These are phyloP conservation scores for Tenthredo amoena DNA, from an alignment of 2,888 invertebrate species.

Conservation along the genomic window DNA sequence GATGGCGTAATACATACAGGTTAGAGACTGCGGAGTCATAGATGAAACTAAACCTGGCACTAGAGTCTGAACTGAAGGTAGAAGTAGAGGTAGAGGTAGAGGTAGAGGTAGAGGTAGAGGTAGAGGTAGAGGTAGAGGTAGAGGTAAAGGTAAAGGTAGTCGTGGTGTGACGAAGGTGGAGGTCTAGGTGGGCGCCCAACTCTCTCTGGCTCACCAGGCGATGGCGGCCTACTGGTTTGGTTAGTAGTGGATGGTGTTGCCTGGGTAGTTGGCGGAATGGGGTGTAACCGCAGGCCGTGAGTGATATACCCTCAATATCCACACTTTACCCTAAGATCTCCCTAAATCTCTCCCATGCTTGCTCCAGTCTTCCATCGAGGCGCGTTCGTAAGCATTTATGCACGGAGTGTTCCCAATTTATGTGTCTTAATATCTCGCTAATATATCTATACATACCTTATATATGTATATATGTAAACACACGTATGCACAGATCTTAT, in stretches of 20 bases:
- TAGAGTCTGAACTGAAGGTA: slow-evolving; percentile 5
- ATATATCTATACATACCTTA: slow-evolving; percentile 27
- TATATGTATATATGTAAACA: background rate
- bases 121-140: slow-evolving; percentile 3
- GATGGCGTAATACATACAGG: slow-evolving; percentile 64
- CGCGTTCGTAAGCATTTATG: slow-evolving; percentile 61
- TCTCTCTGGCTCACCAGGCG: slow-evolving; percentile 40
- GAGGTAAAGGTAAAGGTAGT: slow-evolving; percentile 14
- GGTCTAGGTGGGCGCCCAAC: slow-evolving; percentile 8
- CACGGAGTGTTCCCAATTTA: slow-evolving; percentile 66
- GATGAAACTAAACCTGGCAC: slow-evolving; percentile 43
- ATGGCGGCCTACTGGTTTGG: slow-evolving; percentile 52
- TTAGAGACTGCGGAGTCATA: slow-evolving; percentile 61
- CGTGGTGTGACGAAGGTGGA: slow-evolving; percentile 34
- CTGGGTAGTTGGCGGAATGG: slow-evolving; percentile 52
- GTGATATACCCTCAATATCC: slow-evolving; percentile 75
- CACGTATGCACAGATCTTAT: background rate
- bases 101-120: background rate
- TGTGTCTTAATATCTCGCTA: slow-evolving; percentile 67
- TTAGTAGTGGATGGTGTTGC: slow-evolving; percentile 56
- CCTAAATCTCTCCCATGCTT: slow-evolving; percentile 70
- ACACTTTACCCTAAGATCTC: slow-evolving; percentile 74
- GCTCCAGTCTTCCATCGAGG: slow-evolving; percentile 54
- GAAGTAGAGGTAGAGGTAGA: background rate
- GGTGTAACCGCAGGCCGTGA: slow-evolving; percentile 70